Base-by-base conservation (phyloP, 2,113 vertebrate genomes). In the Chascanopsetta lugubris region DNA sequence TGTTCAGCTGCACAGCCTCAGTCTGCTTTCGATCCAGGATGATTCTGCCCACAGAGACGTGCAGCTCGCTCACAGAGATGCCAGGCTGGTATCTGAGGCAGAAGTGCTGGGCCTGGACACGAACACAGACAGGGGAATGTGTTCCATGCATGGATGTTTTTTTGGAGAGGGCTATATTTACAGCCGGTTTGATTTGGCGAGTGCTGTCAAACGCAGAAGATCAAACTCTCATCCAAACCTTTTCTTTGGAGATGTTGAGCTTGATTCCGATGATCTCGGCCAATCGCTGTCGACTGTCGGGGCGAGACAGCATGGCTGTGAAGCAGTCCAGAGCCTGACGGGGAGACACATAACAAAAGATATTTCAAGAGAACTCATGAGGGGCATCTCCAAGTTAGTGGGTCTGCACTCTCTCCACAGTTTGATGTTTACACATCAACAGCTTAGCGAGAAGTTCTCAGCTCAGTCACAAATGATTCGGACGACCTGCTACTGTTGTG, bases 261-360 rank as follows among this genome's bases (percentile, higher is more conserved):
- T 95, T 95, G 90, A 92, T 94, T 80, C 97, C 97, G 75, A 99
- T 99, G 67, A 95, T 70, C 90, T 96, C 95, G 6, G 96, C 95
- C 90, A 97, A 93, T 80, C 91, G 94, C 49, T 94, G 87, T 50
- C 93, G 93, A 77, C 75, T 94, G 13, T 84, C 88, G 1, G 89
- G 89, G 57, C 79, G 90, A 60, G 96, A 96, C 38, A 97, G 79
- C 96, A 99, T 97, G 70, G 94, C 95, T 63, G 96, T 96, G 88
- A 99, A 99, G 88, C 97, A 99, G 87, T 99, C 97, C 15, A 98
- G 81, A 49, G 97, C 97, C 97, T 99, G 75, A 29, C 0, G 22
- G 21, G 20, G 13, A 29, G 26, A 48, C 18, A 55, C 2, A 36
- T 36, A 36, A 15, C n/a, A n/a, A n/a, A n/a, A n/a, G n/a, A n/a